These are phyloP conservation scores for Limanda limanda DNA, from an alignment of 2,113 vertebrate species.

Conservation along the genomic window DNA sequence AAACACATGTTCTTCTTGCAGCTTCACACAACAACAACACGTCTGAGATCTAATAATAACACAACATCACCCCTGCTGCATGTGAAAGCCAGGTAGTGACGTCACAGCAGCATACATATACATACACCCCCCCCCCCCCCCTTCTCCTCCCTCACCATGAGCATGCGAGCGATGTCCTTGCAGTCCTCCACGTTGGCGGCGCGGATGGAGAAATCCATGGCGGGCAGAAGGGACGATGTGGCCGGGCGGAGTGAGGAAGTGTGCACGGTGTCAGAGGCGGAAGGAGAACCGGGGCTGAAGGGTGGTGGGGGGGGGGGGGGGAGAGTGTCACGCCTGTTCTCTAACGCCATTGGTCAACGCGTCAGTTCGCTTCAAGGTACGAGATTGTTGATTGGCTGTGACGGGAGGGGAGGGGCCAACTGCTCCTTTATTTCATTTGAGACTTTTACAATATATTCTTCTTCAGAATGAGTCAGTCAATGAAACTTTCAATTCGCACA, in stretches of 20 bases:
- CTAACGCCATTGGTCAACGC: no score
- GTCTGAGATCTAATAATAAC: neutral
- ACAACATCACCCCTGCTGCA: neutral
- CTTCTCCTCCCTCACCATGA: slow-evolving; percentile 75
- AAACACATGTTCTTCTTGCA: no score
- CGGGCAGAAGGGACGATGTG: neutral
- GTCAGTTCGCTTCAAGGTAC: no score
- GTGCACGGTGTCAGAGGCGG: neutral
- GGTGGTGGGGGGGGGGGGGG: no score
- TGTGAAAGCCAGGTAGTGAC: neutral
- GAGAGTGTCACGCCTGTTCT: no score
- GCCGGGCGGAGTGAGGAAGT: neutral
- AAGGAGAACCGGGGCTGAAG: neutral
- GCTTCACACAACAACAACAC: no score
- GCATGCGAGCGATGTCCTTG: slow-evolving; percentile 82
- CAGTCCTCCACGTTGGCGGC: slow-evolving; percentile 80
- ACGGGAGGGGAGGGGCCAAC: no score
- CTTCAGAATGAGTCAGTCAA: no score
- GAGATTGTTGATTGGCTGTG: no score
- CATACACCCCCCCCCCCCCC: neutral
- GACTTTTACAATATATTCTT: no score
- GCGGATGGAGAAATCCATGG: slow-evolving; percentile 80
- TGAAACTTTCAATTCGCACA: no score
- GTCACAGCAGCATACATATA: neutral
- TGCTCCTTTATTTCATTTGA: no score